Conservation (phyloP, 2,113 vertebrate genomes). For the Paedocypris sp. region DNA sequence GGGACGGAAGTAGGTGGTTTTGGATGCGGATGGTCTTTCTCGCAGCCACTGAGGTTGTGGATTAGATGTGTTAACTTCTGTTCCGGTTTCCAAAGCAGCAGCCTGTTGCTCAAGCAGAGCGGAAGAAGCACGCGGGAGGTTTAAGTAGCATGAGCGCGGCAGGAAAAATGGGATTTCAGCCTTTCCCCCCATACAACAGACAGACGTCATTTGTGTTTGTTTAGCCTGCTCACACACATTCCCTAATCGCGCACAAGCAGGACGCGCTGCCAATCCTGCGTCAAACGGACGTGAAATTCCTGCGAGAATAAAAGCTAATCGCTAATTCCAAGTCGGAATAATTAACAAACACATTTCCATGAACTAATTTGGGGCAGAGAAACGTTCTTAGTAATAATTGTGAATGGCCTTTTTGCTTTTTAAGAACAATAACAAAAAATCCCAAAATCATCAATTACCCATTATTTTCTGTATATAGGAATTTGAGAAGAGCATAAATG, state of each 20-base stretch:
- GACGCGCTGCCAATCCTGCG: background rate
- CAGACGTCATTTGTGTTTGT: constrained; percentile 1
- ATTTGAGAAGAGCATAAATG: too few species aligned
- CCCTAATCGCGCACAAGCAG: background rate
- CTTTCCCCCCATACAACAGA: constrained; percentile 5
- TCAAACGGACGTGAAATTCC: background rate
- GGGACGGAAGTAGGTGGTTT: too few species aligned
- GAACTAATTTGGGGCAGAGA: background rate
- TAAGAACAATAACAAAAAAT: too few species aligned
- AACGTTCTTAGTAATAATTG: background rate
- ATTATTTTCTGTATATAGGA: too few species aligned
- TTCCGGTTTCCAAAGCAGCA: constrained; percentile 42
- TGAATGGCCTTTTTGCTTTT: too few species aligned
- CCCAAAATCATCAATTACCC: too few species aligned
- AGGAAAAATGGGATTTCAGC: constrained; percentile 16
- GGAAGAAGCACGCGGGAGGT: constrained; percentile 45
- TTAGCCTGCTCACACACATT: background rate
- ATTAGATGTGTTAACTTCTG: constrained; percentile 38
- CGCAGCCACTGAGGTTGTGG: too few species aligned
- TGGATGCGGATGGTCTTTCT: too few species aligned
- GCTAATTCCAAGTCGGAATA: background rate
- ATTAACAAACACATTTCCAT: background rate
- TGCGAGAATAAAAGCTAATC: background rate
- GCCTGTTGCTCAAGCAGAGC: constrained; percentile 43
- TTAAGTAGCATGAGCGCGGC: constrained; percentile 42